Evolutionary conservation across 2,888 invertebrate genomes (phyloP), one percentile per base, ranked within the genome.

Genomic region (Actias luna): DNA sequence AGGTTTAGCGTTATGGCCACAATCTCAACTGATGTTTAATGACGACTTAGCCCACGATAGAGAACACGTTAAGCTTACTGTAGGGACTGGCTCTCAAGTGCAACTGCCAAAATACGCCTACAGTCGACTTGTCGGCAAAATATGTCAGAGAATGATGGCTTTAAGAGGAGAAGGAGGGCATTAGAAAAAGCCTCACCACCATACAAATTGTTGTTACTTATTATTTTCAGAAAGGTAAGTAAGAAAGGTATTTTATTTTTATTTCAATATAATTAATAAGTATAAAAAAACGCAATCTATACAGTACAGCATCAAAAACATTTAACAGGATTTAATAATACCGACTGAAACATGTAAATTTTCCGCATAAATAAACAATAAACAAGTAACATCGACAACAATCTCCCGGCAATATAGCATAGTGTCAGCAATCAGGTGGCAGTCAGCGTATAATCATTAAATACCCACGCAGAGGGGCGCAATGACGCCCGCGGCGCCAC

Each of bases 361-460:
- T 50, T 50, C 8, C 8, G 22, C 12, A 25, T 25, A 50, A 12
- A 10, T 25, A 50, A 12, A 46, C 59, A 14, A 58, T 42, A 27
- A 31, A 16, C 39, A 39, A 36, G 42, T 58, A 39, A 22, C 78
- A 85, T 90, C 85, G 84, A 86, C 84, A 87, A 74, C 79, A 79
- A 83, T 84, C 84, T 85, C 86, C n/a, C 83, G 85, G 83, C 80
- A 76, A 71, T 72, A 71, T 77, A 76, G 73, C 80, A 73, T 77
- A 72, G 76, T 74, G 72, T 77, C 87, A 81, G 89, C 91, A 89
- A 92, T 89, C 91, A 90, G 92, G 87, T 89, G 88, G 91, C 88
- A 89, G 92, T 91, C 92, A 92, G 88, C 93, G 89, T 88, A 89
- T 90, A 92, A 92, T 91, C 92, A 92, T 92, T 93, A 92, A 92